Base-by-base conservation (phyloP, 2,797 vertebrate species). In the Hoplostethus atlanticus region DNA sequence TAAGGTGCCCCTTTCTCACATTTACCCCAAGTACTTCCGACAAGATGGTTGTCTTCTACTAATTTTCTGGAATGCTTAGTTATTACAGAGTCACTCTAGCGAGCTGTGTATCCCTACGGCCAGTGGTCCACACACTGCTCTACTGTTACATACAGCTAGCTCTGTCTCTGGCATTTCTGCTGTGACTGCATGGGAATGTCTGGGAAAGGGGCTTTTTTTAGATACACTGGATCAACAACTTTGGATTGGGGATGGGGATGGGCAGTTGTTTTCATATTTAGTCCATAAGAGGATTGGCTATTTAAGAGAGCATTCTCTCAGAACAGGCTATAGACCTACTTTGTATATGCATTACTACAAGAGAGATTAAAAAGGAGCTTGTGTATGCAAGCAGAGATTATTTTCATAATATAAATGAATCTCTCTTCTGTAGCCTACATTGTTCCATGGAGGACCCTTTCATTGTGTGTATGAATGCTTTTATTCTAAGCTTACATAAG, bases 181-280 rank as follows among this genome's bases (percentile, higher is more conserved):
- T 59, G 71, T 57, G 56, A 76, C 85, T 70, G 76, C 73, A 74
- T 38, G 85, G 91, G 92, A 93, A 93, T 93, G 92, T 89, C 88
- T 93, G 90, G 89, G 84, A 91, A 92, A 82, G 54, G 61, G 13
- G 69, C 87, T 91, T 92, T 93, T 93, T 91, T 89, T 93, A 90
- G 91, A 91, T 64, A 52, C 64, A 83, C 75, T 86, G 77, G 80
- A 87, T 89, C 80, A 87, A 88, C 86, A 79, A 85, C 72, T 77
- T 85, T 58, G 81, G 74, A 71, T 51, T 79, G 34, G 63, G 68
- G 68, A 73, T 48, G 66, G 79, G 79, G 71, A 83, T 52, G 79
- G 73, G 65, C 60, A 50, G 81, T 81, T 84, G 81, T 87, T 87
- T 90, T 91, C 84, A 89, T 85, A 84, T 89, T 83, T 84, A 70